Base-by-base conservation (phyloP, 2,797 vertebrate species). In the Sciurus vulgaris region DNA sequence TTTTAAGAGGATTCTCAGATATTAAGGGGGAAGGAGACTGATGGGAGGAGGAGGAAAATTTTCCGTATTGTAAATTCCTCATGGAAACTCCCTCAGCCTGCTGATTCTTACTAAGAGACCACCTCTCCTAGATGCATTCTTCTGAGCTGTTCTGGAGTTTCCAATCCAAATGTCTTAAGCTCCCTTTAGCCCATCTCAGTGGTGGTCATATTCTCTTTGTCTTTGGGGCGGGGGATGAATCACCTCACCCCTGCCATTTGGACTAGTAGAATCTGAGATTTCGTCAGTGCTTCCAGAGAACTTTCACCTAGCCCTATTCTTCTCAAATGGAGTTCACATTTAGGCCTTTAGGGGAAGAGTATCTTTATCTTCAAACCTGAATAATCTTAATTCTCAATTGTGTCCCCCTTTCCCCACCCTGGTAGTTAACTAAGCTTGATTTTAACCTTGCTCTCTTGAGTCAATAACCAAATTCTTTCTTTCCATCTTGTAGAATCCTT, bases 201-300 rank as follows among this genome's bases (percentile, higher is more conserved):
- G 26, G 38, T 41, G 59, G n/a, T 59, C 38, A 41, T 33, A 15
- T 26, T 54, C 14, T 26, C 26, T 54, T 82, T 74, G 3, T 2
- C 7, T 56, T 12, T 2, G 3, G 7, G 9, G 13, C 30, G 7
- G 20, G 30, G 10, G 10, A 15, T 4, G 24, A n/a, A n/a, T 17
- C 22, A 22, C 35, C 67, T 12, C 13, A 56, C 18, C 54, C 17
- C 44, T 47, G 0, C 11, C 3, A 8, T 44, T 4, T 54, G 28
- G 10, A 67, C 20, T 51, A 20, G 7, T n/a, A 15, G 41, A 74
- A 89, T 41, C 14, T 77, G 38, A 30, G 20, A 56, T 84, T 35
- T 14, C 26, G 3, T 4, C 20, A 15, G 11, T 49, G 1, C 49
- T 49, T 77, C 4, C 24, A 12, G 33, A 41, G 8, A 14, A 41